Percentiles rank a stretch among this genome's conserved stretches.
Evolutionary conservation across 2,888 invertebrate species (phyloP).

Genomic region (Rotaria magnacalcarata): DNA sequence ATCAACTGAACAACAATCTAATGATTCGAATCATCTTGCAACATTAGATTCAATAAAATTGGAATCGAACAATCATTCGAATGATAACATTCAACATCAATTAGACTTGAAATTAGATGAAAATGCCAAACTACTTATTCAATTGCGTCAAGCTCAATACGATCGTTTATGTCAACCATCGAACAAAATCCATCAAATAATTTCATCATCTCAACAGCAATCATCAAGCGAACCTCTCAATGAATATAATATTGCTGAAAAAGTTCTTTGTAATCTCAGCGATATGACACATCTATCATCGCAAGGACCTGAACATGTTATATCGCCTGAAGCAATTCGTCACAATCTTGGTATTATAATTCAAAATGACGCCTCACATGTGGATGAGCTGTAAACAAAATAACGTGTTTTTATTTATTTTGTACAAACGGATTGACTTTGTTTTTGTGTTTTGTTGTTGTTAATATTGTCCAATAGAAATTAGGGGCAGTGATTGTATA

Average conservation of each 20-base stretch:
- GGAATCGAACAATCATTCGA: not conserved
- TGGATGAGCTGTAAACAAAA: not conserved
- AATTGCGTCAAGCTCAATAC: conserved; percentile 29
- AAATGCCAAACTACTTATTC: not conserved
- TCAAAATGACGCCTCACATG: not conserved
- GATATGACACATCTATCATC: not conserved
- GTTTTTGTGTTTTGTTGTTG: not conserved
- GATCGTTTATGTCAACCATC: conserved; percentile 18
- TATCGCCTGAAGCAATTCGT: not conserved
- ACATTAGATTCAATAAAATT: not conserved
- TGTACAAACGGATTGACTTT: not conserved
- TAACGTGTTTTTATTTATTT: not conserved
- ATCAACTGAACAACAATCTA: not conserved
- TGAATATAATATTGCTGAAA: conserved; percentile 35
- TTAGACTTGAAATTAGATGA: conserved; percentile 30
- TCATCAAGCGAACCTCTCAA: not conserved
- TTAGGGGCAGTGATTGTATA: not conserved
- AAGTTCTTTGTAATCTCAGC: not conserved
- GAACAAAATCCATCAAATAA: not conserved
- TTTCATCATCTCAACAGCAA: not conserved
- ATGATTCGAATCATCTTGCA: not conserved
- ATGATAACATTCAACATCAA: not conserved
- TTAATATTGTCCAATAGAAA: not conserved
- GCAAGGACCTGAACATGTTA: not conserved
- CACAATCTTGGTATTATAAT: not conserved